Evolutionary conservation across 1,140 invertebrate genomes (phyloP).

Genomic region (Euglossa dilemma): DNA sequence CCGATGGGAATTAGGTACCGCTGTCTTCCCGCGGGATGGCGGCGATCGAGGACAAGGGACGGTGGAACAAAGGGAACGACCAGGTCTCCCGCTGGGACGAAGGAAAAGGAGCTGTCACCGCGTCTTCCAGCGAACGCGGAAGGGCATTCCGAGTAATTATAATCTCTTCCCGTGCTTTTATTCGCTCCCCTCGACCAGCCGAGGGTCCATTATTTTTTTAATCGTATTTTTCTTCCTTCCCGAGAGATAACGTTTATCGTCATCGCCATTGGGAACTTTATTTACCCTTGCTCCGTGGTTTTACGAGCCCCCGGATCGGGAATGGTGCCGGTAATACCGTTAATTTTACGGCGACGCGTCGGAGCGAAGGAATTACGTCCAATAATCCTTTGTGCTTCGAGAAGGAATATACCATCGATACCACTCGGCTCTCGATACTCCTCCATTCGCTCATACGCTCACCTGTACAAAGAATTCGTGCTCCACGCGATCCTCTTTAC

Average conservation of each 20-base stretch:
- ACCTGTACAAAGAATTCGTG: not conserved
- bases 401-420: not conserved
- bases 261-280: not conserved
- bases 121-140: constrained; percentile 42
- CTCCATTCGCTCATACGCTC: not conserved
- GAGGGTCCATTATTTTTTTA: not conserved
- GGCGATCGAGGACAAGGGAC: not conserved
- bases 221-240: not conserved
- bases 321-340: no score
- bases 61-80: constrained; percentile 1
- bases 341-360: not conserved
- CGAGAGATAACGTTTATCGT: not conserved
- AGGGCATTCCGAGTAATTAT: constrained; percentile 62
- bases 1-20: constrained; percentile 51
- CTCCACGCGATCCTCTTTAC: constrained; percentile 1
- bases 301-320: not conserved
- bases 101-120: constrained; percentile 45
- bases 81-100: not conserved
- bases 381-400: not conserved
- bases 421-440: not conserved
- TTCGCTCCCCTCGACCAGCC: no score
- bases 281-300: no score
- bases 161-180: constrained; percentile 27
- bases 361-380: not conserved
- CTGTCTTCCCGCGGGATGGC: constrained; percentile 41